Percentiles rank a stretch among this genome's conserved stretches.
Evolutionary conservation across 1,140 invertebrate species (phyloP).

Genomic region (Caenorhabditis briggsae): DNA sequence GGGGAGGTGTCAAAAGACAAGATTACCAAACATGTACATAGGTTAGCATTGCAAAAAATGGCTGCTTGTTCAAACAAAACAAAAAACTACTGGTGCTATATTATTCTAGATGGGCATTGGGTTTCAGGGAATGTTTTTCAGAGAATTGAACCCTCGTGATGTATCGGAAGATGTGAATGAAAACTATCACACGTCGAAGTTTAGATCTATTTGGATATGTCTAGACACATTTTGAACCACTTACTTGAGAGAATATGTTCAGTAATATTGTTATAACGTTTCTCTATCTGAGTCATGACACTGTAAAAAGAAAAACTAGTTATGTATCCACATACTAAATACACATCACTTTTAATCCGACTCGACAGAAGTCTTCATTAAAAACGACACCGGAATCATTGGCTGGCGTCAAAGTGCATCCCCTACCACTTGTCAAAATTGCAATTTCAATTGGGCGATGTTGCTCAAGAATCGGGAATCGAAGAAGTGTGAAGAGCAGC

Average conservation of each 20-base stretch:
- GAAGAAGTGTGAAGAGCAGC: not conserved
- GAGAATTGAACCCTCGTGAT: not conserved
- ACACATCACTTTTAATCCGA: conserved; percentile 51
- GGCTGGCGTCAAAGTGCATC: conserved; percentile 35
- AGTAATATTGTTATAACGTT: not conserved
- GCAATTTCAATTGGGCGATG: not conserved
- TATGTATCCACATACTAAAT: not conserved
- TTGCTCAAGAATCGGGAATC: not conserved
- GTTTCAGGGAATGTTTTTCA: not conserved
- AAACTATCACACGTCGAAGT: too few species aligned
- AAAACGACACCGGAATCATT: conserved; percentile 22
- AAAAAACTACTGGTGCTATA: conserved; percentile 18
- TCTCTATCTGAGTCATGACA: conserved; percentile 17
- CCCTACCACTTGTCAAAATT: conserved; percentile 1
- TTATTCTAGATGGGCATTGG: not conserved
- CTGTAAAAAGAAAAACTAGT: conserved; percentile 1
- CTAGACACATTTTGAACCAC: too few species aligned
- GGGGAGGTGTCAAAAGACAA: conserved; percentile 41
- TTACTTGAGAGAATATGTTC: too few species aligned
- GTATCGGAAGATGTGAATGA: too few species aligned
- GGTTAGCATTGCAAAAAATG: not conserved
- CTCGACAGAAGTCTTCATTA: conserved; percentile 49
- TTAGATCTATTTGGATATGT: too few species aligned
- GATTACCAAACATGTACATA: conserved; percentile 40
- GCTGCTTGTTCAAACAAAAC: conserved; percentile 37